phyloP scores from a whole-genome alignment of 2,797 vertebrate genomes.

The Clarias pachynema region DNA sequence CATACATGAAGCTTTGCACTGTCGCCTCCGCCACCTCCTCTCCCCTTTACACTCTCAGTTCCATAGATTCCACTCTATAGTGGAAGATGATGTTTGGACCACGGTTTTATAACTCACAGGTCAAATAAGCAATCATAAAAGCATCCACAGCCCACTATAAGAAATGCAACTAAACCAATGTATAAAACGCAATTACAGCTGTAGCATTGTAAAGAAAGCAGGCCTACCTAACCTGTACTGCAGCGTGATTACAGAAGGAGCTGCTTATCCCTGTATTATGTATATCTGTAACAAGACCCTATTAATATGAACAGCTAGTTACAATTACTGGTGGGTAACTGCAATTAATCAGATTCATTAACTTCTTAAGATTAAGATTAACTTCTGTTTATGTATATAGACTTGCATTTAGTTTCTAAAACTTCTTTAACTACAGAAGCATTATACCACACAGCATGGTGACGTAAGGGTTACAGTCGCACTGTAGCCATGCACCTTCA shows the following conservation, averaged over 20 bases:
- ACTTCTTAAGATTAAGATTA: too few species aligned
- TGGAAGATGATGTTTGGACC: background rate
- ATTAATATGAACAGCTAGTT: background rate
- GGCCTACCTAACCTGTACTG: background rate
- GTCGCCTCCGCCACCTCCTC: background rate
- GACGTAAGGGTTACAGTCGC: too few species aligned
- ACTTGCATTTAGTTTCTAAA: background rate
- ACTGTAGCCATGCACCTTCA: too few species aligned
- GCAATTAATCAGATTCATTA: background rate
- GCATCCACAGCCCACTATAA: background rate
- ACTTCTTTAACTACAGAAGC: too few species aligned
- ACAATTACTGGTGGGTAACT: background rate
- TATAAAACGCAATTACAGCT: background rate
- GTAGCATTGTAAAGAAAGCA: background rate
- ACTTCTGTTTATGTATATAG: background rate
- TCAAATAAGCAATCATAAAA: background rate
- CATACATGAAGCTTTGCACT: conserved; percentile 12
- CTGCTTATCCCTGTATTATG: background rate
- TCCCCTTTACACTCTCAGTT: background rate
- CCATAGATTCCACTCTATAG: background rate
- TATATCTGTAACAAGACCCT: background rate
- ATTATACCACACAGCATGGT: too few species aligned
- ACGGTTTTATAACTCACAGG: background rate
- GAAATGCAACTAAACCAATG: background rate
- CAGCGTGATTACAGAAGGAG: background rate